Evolutionary conservation across 2,113 vertebrate genomes (phyloP).

Genomic region (Lamprologus speciosus): DNA sequence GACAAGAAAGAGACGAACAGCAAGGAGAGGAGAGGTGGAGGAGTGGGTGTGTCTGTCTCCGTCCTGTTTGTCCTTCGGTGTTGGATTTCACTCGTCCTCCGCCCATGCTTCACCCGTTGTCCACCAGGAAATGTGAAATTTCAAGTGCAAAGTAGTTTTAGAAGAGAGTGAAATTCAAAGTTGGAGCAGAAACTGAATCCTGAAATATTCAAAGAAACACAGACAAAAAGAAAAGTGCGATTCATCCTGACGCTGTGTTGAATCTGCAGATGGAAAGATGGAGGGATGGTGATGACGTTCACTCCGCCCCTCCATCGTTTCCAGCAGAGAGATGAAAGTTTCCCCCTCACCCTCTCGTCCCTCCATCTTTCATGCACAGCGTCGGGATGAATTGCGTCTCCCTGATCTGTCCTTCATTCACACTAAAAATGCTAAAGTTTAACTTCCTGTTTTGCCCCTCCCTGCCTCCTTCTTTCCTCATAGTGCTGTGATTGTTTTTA

Average conservation of each 20-base stretch:
- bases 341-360: background rate
- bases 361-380: background rate
- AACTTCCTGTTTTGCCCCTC: background rate
- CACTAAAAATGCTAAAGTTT: background rate
- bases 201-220: background rate
- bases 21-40: background rate
- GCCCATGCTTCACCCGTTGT: background rate
- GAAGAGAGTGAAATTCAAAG: background rate
- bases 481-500: background rate
- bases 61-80: background rate
- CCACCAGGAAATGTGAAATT: background rate
- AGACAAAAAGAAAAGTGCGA: background rate
- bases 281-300: rapidly evolving
- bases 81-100: background rate
- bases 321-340: background rate
- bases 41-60: background rate
- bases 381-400: background rate
- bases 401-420: background rate
- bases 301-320: background rate
- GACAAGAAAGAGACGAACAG: background rate
- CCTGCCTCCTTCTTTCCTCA: background rate
- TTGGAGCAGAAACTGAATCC: background rate
- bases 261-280: background rate
- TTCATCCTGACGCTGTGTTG: background rate
- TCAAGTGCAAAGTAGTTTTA: background rate